phyloP scores from a whole-genome alignment of 1,140 invertebrate genomes.

The Myzus persicae region DNA sequence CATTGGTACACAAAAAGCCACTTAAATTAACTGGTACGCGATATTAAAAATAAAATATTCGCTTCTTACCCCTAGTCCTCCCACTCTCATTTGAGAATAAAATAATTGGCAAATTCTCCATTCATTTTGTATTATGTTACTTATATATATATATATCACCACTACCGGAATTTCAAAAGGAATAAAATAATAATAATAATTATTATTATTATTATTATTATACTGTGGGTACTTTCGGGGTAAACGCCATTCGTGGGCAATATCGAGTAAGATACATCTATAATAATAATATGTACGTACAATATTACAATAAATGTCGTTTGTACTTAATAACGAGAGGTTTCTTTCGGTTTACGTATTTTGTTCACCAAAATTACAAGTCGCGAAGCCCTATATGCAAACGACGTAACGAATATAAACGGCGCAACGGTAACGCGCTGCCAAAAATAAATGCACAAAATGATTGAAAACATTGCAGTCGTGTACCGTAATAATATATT shows the following conservation, averaged over 20 bases:
- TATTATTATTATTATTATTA: not conserved
- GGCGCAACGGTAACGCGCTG: not conserved
- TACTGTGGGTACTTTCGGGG: not conserved
- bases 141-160: not conserved
- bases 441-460: not conserved
- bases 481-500: not conserved
- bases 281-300: not conserved
- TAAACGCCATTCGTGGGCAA: not conserved
- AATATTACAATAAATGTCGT: not conserved
- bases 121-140: not conserved
- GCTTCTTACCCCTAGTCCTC: not conserved
- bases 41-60: not conserved
- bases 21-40: not conserved
- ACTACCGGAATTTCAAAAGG: not conserved
- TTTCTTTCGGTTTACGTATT: not conserved
- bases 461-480: not conserved
- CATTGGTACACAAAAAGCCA: not conserved
- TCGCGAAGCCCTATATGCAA: not conserved
- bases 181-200: too few species aligned
- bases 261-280: not conserved
- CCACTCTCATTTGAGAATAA: not conserved
- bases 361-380: not conserved
- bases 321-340: not conserved
- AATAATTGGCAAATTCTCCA: slow-evolving; percentile 5
- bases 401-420: not conserved